Evolutionary conservation across 2,888 invertebrate species (phyloP).

Genomic region (Drosophila peninsularis): DNA sequence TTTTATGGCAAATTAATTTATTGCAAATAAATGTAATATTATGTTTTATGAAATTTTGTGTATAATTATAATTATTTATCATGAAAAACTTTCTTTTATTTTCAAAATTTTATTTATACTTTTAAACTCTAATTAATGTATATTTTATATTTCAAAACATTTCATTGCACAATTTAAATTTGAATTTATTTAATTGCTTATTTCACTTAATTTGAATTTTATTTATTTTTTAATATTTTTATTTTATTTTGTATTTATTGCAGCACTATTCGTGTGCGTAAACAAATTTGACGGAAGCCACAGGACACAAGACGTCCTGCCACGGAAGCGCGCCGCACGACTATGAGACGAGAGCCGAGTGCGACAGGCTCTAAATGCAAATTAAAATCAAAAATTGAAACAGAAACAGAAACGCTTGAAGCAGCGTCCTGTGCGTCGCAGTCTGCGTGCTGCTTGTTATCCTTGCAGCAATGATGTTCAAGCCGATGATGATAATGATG

Average conservation of each 20-base stretch:
- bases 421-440: slow-evolving; percentile 32
- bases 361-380: slow-evolving; percentile 71
- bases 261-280: slow-evolving; percentile 2
- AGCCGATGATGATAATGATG: slow-evolving; percentile 28
- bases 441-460: slow-evolving; percentile 50
- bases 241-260: neutral
- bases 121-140: neutral
- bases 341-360: slow-evolving; percentile 72
- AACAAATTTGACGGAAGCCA: slow-evolving; percentile 18
- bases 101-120: neutral
- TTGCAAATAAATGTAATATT: neutral
- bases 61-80: neutral
- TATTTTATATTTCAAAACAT: neutral
- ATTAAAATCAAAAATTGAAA: slow-evolving; percentile 76
- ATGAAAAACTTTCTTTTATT: neutral
- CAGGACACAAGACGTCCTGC: slow-evolving; percentile 73
- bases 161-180: neutral
- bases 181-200: neutral
- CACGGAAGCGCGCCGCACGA: slow-evolving; percentile 71
- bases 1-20: neutral
- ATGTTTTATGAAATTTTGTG: neutral
- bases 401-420: slow-evolving; percentile 63
- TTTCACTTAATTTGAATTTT: neutral
- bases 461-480: slow-evolving; percentile 46
- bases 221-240: neutral